Evolutionary conservation across 2,113 vertebrate genomes (phyloP).

Genomic region (Lichenostomus cassidix): DNA sequence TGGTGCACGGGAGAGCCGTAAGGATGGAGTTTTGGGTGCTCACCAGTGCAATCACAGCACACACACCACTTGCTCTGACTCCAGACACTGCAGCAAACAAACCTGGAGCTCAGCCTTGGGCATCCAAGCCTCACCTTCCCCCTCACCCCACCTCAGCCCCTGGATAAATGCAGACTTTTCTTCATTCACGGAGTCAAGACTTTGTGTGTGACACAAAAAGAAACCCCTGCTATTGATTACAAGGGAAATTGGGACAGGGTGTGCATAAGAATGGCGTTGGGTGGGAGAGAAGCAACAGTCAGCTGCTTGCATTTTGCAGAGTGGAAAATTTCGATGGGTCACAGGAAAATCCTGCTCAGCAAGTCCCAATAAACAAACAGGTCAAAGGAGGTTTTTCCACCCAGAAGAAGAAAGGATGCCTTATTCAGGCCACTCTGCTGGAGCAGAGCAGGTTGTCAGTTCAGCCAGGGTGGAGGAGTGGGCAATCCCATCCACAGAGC

Average conservation of each 20-base stretch:
- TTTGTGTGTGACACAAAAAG: neutral
- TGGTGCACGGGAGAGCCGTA: rapidly evolving
- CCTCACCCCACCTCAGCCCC: neutral
- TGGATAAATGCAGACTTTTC: neutral
- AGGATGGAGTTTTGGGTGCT: neutral
- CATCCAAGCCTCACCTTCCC: rapidly evolving
- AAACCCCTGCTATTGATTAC: neutral
- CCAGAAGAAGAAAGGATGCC: neutral
- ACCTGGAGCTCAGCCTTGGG: neutral
- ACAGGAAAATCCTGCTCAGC: neutral
- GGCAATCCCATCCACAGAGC: neutral
- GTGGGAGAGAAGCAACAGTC: neutral
- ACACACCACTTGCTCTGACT: neutral
- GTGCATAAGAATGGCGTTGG: neutral
- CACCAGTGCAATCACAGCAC: rapidly evolving
- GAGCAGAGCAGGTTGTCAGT: neutral
- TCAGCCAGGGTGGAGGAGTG: neutral
- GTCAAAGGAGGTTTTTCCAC: neutral
- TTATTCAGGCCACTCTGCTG: neutral
- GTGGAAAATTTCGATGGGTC: neutral
- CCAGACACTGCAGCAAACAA: neutral
- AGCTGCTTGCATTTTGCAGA: neutral
- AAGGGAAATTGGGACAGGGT: neutral
- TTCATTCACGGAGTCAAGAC: neutral
- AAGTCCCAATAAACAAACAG: neutral